Conservation (phyloP, 2,113 vertebrate genomes). For the Gavia stellata region DNA sequence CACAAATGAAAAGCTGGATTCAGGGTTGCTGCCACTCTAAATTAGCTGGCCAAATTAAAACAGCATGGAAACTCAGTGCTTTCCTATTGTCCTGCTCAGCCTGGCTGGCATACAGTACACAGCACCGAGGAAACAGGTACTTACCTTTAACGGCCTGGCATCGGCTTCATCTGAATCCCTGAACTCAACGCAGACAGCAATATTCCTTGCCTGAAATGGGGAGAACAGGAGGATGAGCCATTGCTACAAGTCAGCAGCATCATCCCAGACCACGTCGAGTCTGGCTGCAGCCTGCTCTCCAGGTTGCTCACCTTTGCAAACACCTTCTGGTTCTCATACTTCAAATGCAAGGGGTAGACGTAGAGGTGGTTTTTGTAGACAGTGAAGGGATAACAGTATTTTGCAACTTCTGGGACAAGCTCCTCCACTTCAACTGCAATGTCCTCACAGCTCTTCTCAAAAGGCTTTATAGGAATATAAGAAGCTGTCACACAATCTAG, state of each 20-base stretch:
- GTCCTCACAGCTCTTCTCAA: slow-evolving; percentile 80
- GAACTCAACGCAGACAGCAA: slow-evolving; percentile 91
- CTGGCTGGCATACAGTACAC: neutral
- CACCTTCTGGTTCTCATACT: slow-evolving; percentile 96
- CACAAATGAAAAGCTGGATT: neutral
- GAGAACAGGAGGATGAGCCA: neutral
- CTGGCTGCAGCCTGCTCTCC: neutral
- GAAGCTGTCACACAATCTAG: slow-evolving; percentile 91
- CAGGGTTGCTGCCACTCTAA: neutral
- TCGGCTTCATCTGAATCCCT: slow-evolving; percentile 90
- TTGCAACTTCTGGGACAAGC: slow-evolving; percentile 89
- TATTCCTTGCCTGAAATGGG: slow-evolving; percentile 86
- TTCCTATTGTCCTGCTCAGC: neutral
- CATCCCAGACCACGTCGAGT: rapidly evolving
- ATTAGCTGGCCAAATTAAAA: neutral
- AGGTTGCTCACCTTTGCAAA: slow-evolving; percentile 87
- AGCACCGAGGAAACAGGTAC: neutral
- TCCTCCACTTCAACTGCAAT: slow-evolving; percentile 90
- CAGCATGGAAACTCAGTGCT: neutral
- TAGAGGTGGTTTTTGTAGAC: slow-evolving; percentile 95
- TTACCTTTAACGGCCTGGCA: slow-evolving; percentile 81
- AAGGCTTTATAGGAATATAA: slow-evolving; percentile 90
- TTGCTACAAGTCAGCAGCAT: neutral
- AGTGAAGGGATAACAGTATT: slow-evolving; percentile 92
- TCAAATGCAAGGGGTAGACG: slow-evolving; percentile 89